Base-by-base conservation (phyloP, 1,140 invertebrate genomes). In the Adoxophyes honmai region DNA sequence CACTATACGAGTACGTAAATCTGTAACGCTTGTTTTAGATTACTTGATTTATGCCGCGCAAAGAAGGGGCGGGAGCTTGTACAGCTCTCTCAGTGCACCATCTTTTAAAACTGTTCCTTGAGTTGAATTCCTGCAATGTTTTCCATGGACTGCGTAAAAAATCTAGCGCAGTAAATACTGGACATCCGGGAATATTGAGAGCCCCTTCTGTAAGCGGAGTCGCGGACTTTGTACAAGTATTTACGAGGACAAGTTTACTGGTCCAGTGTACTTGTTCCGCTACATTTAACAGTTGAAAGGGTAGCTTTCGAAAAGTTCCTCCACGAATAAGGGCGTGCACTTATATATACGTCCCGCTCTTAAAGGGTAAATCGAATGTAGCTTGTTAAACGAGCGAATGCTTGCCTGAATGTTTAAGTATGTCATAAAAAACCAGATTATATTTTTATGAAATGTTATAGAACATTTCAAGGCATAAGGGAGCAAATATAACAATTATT, bases 211-310 rank as follows among this genome's bases (percentile, higher is more conserved):
- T n/a, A 33, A 8, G 18, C 21, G 21, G 6, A 28, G 21, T 16
- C 42, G 18, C 21, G 42, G 42, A 48, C 10, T 48, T 48, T n/a
- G 42, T 10, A 33, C 42, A 48, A 48, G 42, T 48, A 18, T 48
- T 48, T 48, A 48, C 42, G n/a, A 11, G 42, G 42, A 42, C 28
- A 33, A 57, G 54, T 34, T 21, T 33, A 34, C 38, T 42, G 34
- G 34, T 21, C 39, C 14, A 57, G 34, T 48, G 51, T 59, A 34
- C 64, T 58, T 63, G 67, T 75, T 75, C 65, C 75, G 57, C 55
- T 70, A 72, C 73, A 74, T 78, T 75, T 66, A 72, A 66, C 68
- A 62, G 39, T 57, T 65, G 67, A 68, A 67, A 69, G 57, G 65
- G 64, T 66, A 42, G 36, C 56, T 56, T 44, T 44, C 21, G 51